These are phyloP conservation scores for Coturnix japonica DNA, from an alignment of 2,113 vertebrate species.

Conservation along the genomic window DNA sequence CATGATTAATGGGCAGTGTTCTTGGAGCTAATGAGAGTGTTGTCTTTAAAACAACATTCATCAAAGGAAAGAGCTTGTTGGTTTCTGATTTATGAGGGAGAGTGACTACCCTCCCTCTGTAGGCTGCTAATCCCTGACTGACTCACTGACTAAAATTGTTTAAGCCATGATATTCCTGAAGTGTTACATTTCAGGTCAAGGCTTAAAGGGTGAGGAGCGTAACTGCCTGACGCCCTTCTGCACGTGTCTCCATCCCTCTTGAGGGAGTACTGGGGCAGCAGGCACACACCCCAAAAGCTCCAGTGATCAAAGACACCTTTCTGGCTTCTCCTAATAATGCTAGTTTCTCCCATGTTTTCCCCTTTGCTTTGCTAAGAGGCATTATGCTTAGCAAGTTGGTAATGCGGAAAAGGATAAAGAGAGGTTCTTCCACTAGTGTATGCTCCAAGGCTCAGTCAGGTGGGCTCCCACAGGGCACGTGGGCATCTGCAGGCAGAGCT, in stretches of 20 bases:
- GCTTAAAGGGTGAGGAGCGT: neutral
- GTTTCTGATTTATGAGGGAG: constrained; percentile 7
- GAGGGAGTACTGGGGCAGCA: neutral
- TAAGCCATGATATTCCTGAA: constrained; percentile 50
- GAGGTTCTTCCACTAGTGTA: neutral
- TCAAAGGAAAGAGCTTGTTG: constrained; percentile 36
- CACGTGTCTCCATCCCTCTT: neutral
- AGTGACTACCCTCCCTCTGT: constrained; percentile 20
- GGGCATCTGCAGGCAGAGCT: neutral
- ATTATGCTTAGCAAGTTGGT: neutral
- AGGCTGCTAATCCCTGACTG: constrained; percentile 46
- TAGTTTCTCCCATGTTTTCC: neutral
- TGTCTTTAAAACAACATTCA: constrained; percentile 52
- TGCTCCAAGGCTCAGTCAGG: neutral
- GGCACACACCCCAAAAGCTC: neutral
- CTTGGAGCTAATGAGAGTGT: constrained; percentile 2
- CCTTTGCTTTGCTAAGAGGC: neutral
- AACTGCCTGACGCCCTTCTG: neutral
- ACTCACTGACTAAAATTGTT: constrained; percentile 67
- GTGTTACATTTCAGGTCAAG: constrained; percentile 26
- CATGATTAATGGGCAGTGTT: constrained; percentile 25
- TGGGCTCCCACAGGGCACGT: neutral
- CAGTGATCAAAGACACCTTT: neutral
- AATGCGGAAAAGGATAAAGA: neutral
- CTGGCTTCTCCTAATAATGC: neutral